Evolutionary conservation across 2,888 invertebrate species (phyloP), one percentile per base, ranked within the genome.

Genomic region (Camponotus fellah): DNA sequence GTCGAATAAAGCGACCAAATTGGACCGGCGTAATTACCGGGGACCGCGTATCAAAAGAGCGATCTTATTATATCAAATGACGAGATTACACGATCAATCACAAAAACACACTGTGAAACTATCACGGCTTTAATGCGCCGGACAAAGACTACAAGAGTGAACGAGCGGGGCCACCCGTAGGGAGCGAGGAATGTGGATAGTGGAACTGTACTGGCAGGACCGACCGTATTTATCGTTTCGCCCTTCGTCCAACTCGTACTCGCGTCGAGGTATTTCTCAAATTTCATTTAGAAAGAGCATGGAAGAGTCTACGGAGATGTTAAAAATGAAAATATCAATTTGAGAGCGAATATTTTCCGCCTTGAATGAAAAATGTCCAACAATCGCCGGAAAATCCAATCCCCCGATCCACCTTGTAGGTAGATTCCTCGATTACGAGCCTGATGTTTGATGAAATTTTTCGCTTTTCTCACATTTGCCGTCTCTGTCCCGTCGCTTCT

Each of bases 81-180:
- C 93, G 93, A 92, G 93, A 93, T 94, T 93, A 92, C 93, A 92
- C 93, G 94, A 94, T 94, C 94, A 94, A 94, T 94, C 94, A 94
- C 92, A 93, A 93, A 94, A 94, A 93, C 91, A 94, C 93, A 93
- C 91, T 84, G 83, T 85, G 86, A 84, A 89, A 91, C 91, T 89
- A 92, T 92, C 90, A 88, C 89, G 88, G n/a, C 89, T 84, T 88
- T 91, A 91, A 91, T 86, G 87, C 84, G 81, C 72, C 75, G 71
- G 83, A 85, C 86, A 84, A 89, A 87, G 91, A 91, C 88, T 88
- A 88, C 87, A 89, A 90, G 91, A 90, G 89, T 84, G 87, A 88
- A 90, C 86, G 91, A 91, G 88, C 89, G 89, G 88, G 75, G 88
- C 91, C 94, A 92, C 94, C 94, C 94, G 94, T 94, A 88, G 94